A percentile compares a stretch with the other conserved stretches of the same genome.
Conservation (phyloP, 2,888 invertebrate genomes). For the Timema cristinae region DNA sequence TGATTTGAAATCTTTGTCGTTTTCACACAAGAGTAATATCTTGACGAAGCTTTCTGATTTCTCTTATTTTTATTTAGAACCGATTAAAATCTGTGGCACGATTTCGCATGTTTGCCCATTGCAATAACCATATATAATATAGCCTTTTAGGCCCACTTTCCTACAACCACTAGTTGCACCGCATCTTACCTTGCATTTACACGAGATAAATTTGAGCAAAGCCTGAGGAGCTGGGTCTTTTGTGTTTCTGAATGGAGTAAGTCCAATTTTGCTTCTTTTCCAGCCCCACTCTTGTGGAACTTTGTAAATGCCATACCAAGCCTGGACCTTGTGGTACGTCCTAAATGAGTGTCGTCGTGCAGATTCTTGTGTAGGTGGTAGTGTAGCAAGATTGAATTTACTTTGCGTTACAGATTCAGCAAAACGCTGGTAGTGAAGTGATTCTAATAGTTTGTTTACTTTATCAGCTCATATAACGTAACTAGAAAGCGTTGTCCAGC, state of each 20-base stretch:
- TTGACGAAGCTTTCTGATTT: slow-evolving; percentile 31
- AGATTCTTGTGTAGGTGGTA: slow-evolving; percentile 28
- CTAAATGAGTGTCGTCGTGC: slow-evolving; percentile 33
- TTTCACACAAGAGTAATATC: slow-evolving; percentile 27
- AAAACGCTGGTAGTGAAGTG: not conserved
- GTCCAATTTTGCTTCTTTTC: slow-evolving; percentile 30
- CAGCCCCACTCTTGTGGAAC: slow-evolving; percentile 29
- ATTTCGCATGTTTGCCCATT: slow-evolving; percentile 32
- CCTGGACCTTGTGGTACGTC: slow-evolving; percentile 32
- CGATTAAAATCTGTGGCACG: slow-evolving; percentile 31
- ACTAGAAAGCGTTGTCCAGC: not conserved
- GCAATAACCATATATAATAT: slow-evolving; percentile 25
- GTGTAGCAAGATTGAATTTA: slow-evolving; percentile 28
- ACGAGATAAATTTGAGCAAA: slow-evolving; percentile 27
- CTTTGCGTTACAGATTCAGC: slow-evolving; percentile 29
- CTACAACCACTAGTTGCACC: slow-evolving; percentile 23
- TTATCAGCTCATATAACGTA: not conserved
- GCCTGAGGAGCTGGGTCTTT: slow-evolving; percentile 18
- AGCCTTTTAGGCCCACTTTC: slow-evolving; percentile 24
- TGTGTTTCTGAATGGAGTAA: slow-evolving; percentile 20
- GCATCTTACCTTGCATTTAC: slow-evolving; percentile 13
- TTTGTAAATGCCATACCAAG: slow-evolving; percentile 26
- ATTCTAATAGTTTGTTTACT: not conserved
- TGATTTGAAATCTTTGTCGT: slow-evolving; percentile 25
- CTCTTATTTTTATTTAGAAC: slow-evolving; percentile 36